These are phyloP conservation scores for Loriculus beryllinus DNA, from an alignment of 2,797 vertebrate genomes.

Conservation along the genomic window DNA sequence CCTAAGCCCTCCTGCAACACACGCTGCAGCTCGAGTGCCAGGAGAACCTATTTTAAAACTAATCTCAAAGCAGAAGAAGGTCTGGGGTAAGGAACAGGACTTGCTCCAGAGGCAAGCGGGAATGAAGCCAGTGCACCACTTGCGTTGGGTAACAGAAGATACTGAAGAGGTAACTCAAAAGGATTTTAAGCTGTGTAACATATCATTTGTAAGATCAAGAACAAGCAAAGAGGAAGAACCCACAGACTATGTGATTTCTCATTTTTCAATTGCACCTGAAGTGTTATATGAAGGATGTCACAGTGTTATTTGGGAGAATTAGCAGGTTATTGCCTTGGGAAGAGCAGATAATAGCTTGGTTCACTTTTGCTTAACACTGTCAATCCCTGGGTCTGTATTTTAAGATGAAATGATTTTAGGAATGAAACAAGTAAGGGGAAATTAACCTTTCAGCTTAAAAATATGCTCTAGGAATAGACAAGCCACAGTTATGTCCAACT, in stretches of 20 bases:
- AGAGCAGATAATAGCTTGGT: background rate
- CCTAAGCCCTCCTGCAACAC: background rate
- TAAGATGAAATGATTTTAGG: background rate
- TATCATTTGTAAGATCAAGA: background rate
- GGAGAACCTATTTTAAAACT: background rate
- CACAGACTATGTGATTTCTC: background rate
- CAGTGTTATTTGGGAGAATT: background rate
- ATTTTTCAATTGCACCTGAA: background rate
- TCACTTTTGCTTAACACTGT: background rate
- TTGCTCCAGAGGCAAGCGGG: background rate
- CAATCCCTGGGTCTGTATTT: background rate
- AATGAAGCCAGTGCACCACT: background rate
- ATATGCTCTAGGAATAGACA: background rate
- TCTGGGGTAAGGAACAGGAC: background rate
- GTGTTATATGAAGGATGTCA: background rate
- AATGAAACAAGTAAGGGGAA: background rate
- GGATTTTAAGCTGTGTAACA: background rate
- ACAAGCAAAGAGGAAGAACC: background rate
- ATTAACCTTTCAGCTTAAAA: background rate
- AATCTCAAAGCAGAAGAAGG: background rate
- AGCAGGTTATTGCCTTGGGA: background rate
- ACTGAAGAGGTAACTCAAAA: background rate
- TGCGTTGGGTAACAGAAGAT: fast-evolving
- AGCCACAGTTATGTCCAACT: background rate
- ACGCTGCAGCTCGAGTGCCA: background rate